Conservation (phyloP, 2,113 vertebrate species). For the Coptodon bakossiorum region DNA sequence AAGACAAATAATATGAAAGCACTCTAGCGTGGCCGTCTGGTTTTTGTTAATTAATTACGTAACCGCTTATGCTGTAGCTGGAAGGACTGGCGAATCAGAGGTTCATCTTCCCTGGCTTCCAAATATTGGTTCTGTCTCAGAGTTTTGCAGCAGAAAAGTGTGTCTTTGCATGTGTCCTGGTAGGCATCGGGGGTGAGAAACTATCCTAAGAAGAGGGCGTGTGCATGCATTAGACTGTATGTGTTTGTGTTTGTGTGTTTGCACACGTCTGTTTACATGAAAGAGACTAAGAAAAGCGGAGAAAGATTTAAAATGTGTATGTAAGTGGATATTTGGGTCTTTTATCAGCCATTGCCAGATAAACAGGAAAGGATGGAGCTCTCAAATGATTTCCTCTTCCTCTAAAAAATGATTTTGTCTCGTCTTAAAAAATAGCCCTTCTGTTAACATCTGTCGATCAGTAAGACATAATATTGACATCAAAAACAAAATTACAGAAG, state of each 20-base stretch:
- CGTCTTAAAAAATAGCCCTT: background rate
- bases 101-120: background rate
- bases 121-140: background rate
- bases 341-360: conserved; percentile 32
- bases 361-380: conserved; percentile 69
- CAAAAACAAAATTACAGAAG: background rate
- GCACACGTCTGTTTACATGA: conserved; percentile 12
- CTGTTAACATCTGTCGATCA: conserved; percentile 1
- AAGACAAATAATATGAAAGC: background rate
- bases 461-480: background rate
- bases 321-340: background rate
- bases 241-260: background rate
- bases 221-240: background rate
- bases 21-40: background rate
- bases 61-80: background rate
- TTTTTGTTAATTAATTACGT: conserved; percentile 23
- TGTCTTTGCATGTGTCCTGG: background rate
- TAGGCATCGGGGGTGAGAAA: background rate
- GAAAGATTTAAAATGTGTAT: background rate
- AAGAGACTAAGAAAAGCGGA: background rate
- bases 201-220: background rate
- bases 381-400: conserved; percentile 59
- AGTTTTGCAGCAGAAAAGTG: background rate
- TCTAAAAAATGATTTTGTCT: background rate
- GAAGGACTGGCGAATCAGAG: background rate